Base-by-base conservation (phyloP, 2,113 vertebrate genomes). In the Canis aureus region DNA sequence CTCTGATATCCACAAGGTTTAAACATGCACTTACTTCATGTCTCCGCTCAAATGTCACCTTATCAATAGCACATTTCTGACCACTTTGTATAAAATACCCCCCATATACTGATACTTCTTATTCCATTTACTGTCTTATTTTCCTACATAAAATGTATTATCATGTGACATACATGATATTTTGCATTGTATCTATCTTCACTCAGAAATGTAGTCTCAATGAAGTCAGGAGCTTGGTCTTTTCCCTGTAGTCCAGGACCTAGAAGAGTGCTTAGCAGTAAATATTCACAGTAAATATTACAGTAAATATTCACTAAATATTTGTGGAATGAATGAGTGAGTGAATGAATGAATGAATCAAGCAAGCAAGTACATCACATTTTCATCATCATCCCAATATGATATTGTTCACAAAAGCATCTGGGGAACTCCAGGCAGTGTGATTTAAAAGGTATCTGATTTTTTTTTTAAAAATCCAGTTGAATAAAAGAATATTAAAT, bases 381-480 rank as follows among this genome's bases (percentile, higher is more conserved):
- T 38, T 51, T 20, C 6, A 12, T 69, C 66, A 78, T 88, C 22
- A 29, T 35, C 13, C 84, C 43, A 32, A 38, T 35, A n/a, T 7
- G 2, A 32, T 49, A 1, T 4, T 49, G 62, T n/a, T 79, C 67
- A 25, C n/a, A 79, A 62, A 32, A 71, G 10, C 22, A 57, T 51
- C 22, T 91, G 51, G 16, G 43, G 23, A 19, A 85, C 22, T 43
- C 19, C 3, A 79, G 51, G 20, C 35, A 92, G 17, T 96, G 64
- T 49, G 49, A 64, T 80, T 95, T 95, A 38, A 94, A 95, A 92
- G 11, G 2, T 69, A 43, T 43, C 35, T 88, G 57, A 92, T 35
- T 89, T 93, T 84, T 91, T 29, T 84, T 81, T 16, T 0, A 17
- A 78, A 78, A 97, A 78, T 57, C 12, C 4, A 57, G 8, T 94